A percentile compares a stretch with the other conserved stretches of the same genome.
Evolutionary conservation across 2,797 vertebrate species (phyloP).

Genomic region (Adelosebastes latens): DNA sequence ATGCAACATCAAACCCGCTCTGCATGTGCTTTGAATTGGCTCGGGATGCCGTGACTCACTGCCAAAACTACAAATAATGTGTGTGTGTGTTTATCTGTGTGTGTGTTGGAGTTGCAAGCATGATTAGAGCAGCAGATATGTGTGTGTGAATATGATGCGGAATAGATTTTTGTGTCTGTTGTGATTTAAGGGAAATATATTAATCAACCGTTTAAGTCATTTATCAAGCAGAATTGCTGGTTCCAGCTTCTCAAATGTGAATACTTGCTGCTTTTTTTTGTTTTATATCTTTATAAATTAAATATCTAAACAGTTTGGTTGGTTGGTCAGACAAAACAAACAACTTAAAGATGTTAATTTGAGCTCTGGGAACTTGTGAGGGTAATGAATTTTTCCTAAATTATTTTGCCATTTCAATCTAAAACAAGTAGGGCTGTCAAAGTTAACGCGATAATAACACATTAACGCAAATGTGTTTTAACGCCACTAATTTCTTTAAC

Average conservation of each 20-base stretch:
- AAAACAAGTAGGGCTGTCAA: background rate
- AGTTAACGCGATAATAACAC: too few species aligned
- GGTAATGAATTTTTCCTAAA: background rate
- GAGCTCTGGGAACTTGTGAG: background rate
- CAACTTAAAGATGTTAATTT: background rate
- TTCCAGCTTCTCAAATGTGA: background rate
- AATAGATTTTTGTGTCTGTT: background rate
- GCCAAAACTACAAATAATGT: conserved; percentile 33
- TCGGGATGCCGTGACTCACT: background rate
- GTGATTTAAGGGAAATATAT: background rate
- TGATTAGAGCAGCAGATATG: conserved; percentile 16
- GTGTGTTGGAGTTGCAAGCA: background rate
- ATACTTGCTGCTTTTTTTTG: background rate
- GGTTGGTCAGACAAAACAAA: background rate
- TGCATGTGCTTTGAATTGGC: conserved; percentile 35
- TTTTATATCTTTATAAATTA: background rate
- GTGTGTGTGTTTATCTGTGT: background rate
- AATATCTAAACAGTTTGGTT: background rate
- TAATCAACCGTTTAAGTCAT: background rate
- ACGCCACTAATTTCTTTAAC: too few species aligned
- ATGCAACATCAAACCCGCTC: conserved; percentile 43
- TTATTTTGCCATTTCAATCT: background rate
- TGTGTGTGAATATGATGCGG: background rate
- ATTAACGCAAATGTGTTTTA: too few species aligned
- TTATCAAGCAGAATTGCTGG: background rate